phyloP scores from a whole-genome alignment of 92 coral and sea anemone genomes.

The Phenganax stokvisi region DNA sequence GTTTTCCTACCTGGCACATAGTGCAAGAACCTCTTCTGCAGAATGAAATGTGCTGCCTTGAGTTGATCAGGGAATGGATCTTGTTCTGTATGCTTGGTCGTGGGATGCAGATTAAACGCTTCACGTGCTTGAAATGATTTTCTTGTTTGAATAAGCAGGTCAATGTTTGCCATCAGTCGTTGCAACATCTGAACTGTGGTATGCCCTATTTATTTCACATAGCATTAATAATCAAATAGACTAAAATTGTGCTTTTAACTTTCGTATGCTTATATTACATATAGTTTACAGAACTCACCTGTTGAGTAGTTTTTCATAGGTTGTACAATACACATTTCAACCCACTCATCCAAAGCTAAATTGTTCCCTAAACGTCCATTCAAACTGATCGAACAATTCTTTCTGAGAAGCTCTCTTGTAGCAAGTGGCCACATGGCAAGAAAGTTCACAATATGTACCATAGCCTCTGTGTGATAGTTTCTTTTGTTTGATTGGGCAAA shows the following conservation, averaged over 20 bases:
- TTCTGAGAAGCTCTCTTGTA: constrained; percentile 18
- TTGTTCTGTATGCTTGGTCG: constrained; percentile 19
- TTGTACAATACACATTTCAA: constrained; percentile 29
- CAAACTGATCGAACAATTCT: constrained; percentile 45
- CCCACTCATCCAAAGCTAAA: constrained; percentile 44
- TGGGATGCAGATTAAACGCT: constrained; percentile 24
- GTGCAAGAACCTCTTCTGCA: background rate
- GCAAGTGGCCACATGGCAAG: constrained; percentile 50
- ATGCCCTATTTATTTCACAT: background rate
- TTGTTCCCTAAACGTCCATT: constrained; percentile 42
- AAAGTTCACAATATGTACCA: constrained; percentile 51
- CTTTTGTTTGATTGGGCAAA: constrained; percentile 38
- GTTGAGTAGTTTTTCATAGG: constrained; percentile 42
- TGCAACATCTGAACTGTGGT: constrained; percentile 27
- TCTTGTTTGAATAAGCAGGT: constrained; percentile 19
- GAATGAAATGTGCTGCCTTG: constrained; percentile 19
- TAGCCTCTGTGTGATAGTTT: constrained; percentile 51
- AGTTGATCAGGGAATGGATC: constrained; percentile 23
- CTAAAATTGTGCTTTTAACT: background rate
- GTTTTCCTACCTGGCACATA: constrained; percentile 15
- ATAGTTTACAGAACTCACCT: constrained; percentile 14
- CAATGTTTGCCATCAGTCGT: constrained; percentile 18
- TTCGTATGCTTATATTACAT: background rate
- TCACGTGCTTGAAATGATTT: constrained; percentile 16
- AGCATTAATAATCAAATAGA: background rate